A percentile compares a stretch with the other conserved stretches of the same genome.
These are phyloP conservation scores for Peromyscus aztecus DNA, from an alignment of 2,797 vertebrate species.

Conservation along the genomic window DNA sequence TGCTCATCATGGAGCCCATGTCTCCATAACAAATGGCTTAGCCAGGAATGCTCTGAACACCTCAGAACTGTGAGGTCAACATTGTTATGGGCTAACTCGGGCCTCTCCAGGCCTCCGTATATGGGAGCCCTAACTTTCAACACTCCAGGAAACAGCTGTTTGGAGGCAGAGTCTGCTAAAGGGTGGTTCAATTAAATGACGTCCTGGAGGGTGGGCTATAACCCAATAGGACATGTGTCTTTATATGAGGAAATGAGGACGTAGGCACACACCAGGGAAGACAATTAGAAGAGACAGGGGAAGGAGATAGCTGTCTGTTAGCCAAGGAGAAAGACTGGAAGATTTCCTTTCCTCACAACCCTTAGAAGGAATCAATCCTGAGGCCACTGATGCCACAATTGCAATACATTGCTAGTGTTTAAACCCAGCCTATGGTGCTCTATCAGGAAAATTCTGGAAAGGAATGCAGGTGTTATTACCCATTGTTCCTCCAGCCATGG, in stretches of 20 bases:
- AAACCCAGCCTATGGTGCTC: not conserved
- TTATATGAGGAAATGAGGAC: not conserved
- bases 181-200: not conserved
- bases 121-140: not conserved
- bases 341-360: not conserved
- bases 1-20: accelerated
- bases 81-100: not conserved
- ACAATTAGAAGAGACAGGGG: not conserved
- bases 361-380: not conserved
- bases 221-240: not conserved
- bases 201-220: not conserved
- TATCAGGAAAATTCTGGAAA: not conserved
- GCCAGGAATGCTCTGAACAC: not conserved
- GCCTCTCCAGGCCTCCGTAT: not conserved
- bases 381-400: not conserved
- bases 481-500: not conserved
- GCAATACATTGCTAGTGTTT: not conserved
- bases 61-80: not conserved
- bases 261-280: not conserved
- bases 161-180: not conserved
- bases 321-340: not conserved
- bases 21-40: not conserved
- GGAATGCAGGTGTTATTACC: accelerated
- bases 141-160: not conserved
- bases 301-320: not conserved